Evolutionary conservation across 2,797 vertebrate species (phyloP).

Genomic region (Philypnodon macrostomus): DNA sequence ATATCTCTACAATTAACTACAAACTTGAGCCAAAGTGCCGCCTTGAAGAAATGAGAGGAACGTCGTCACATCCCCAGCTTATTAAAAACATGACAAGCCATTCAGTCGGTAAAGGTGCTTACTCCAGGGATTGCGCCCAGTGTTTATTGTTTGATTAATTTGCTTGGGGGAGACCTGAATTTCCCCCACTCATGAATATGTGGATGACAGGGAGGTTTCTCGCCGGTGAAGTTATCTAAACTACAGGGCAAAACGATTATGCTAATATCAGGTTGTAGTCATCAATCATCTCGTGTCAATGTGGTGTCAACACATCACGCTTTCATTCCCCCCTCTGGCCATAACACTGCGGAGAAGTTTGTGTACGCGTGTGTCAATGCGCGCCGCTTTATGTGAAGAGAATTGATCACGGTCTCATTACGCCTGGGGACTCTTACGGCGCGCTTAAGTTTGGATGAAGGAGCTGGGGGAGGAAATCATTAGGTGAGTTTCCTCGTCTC

Average conservation of each 20-base stretch:
- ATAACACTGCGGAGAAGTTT: conserved; percentile 20
- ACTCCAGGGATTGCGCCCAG: conserved; percentile 63
- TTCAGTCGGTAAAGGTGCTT: conserved; percentile 74
- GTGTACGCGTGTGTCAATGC: conserved; percentile 17
- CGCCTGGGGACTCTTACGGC: conserved; percentile 77
- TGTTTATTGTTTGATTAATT: conserved; percentile 76
- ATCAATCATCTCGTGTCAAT: conserved; percentile 98
- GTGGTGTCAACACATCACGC: conserved; percentile 70
- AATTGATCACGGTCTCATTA: conserved; percentile 89
- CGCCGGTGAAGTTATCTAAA: conserved; percentile 86
- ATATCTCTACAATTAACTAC: neutral
- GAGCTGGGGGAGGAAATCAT: conserved; percentile 55
- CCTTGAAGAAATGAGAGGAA: conserved; percentile 21
- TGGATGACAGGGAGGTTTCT: conserved; percentile 80
- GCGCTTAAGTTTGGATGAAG: conserved; percentile 36
- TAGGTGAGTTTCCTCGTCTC: conserved; percentile 49
- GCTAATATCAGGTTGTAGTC: conserved; percentile 83
- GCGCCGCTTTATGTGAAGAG: conserved; percentile 42
- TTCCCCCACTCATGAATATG: conserved; percentile 70
- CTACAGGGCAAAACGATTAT: conserved; percentile 99
- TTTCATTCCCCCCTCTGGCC: conserved; percentile 64
- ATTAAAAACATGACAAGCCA: conserved; percentile 73
- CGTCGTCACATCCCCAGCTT: conserved; percentile 41
- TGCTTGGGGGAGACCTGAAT: conserved; percentile 70
- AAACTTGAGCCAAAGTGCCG: conserved; percentile 1